Evolutionary conservation across 2,797 vertebrate genomes (phyloP), one percentile per base, ranked within the genome.

Genomic region (Tragelaphus oryx): DNA sequence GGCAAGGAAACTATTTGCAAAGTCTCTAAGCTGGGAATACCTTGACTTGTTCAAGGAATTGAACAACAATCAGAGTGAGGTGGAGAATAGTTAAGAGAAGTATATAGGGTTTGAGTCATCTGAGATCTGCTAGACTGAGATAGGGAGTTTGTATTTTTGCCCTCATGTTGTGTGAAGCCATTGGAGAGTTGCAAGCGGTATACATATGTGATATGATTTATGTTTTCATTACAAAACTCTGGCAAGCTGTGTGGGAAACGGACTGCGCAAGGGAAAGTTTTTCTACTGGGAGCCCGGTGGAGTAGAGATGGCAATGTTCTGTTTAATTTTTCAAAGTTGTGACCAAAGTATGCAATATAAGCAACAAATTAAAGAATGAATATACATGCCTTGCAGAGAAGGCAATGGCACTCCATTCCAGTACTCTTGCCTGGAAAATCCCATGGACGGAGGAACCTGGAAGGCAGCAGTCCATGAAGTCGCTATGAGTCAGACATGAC

Each of bases 241-340:
- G 33, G 50, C 37, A 94, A 93, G 30, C 16, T 76, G 14, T 87
- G 11, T 94, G 55, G 44, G 91, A 91, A 91, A 89, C 26, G n/a
- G 59, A 87, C 48, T 78, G 17, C 46, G 10, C 5, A 59, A 89
- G 17, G 46, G 18, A 87, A 93, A 62, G 26, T n/a, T 22, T 86
- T 50, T 44, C 60, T 83, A 18, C 79, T 84, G 50, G 41, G 33
- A 93, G 46, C 76, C 5, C 50, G 8, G 24, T 71, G 33, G 52
- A 90, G 20, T 94, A 87, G 78, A 76, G 75, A 62, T 52, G 44
- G 54, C 17, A 94, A 80, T 68, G 50, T 76, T 93, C n/a, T 4
- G 50, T 84, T 94, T 91, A 94, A 89, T 91, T 89, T 94, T 92
- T 93, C 65, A 44, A 93, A 93, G 54, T 91, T 95, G 82, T 86